Percentiles rank a stretch among this genome's conserved stretches.
Evolutionary conservation across 2,888 invertebrate species (phyloP).

Genomic region (Heteropelma amictum): DNA sequence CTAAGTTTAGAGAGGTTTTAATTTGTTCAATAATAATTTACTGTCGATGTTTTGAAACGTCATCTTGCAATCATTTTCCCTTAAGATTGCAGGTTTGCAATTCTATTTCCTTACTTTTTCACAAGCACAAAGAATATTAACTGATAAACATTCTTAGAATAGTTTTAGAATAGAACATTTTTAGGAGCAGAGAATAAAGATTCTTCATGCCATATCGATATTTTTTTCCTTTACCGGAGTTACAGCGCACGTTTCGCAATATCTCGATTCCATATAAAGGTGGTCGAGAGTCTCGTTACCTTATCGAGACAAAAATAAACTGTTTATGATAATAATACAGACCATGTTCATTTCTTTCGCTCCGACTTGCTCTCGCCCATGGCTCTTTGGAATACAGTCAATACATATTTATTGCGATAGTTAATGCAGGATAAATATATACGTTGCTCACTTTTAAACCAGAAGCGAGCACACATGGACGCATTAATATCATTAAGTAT

Average conservation of each 20-base stretch:
- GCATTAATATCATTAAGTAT: neutral
- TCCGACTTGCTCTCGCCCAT: neutral
- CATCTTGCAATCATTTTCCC: too few species aligned
- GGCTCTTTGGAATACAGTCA: slow-evolving; percentile 27
- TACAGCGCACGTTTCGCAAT: neutral
- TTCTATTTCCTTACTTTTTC: too few species aligned
- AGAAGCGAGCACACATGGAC: neutral
- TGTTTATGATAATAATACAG: slow-evolving; percentile 40
- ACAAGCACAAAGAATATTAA: too few species aligned
- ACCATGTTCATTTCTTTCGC: slow-evolving; percentile 3
- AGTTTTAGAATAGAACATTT: too few species aligned
- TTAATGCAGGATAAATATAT: slow-evolving; percentile 34
- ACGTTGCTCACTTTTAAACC: slow-evolving; percentile 26
- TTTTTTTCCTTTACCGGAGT: neutral
- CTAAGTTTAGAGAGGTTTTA: too few species aligned
- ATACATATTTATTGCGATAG: slow-evolving; percentile 51
- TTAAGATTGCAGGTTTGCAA: too few species aligned
- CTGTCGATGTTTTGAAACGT: too few species aligned
- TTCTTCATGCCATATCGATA: neutral
- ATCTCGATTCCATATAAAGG: neutral
- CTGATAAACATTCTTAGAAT: too few species aligned
- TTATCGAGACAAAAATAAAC: slow-evolving; percentile 2
- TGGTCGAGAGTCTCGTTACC: neutral
- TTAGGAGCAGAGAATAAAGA: too few species aligned
- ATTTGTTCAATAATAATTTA: too few species aligned